Conservation (phyloP, 2,888 invertebrate species). For the Macropis europaea region DNA sequence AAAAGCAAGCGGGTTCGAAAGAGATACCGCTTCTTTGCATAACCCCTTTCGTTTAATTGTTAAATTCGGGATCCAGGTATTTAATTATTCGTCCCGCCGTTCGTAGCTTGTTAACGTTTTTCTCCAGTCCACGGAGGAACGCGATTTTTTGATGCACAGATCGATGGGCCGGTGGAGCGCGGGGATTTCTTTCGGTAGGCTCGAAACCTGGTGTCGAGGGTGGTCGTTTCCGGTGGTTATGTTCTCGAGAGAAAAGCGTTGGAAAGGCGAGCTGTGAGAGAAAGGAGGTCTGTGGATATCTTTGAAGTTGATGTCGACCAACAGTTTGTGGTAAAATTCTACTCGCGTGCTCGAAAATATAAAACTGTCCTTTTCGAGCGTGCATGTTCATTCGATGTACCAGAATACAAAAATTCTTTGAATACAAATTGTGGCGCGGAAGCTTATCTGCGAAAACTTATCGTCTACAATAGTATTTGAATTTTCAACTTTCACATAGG, state of each 20-base stretch:
- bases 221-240: conserved; percentile 50
- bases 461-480: no score
- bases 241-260: conserved; percentile 52
- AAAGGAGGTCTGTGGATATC: conserved; percentile 38
- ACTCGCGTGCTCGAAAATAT: conserved; percentile 60
- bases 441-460: no score
- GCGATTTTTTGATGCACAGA: background rate
- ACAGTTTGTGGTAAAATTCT: conserved; percentile 68
- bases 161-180: conserved; percentile 8
- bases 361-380: background rate
- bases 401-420: no score
- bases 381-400: no score
- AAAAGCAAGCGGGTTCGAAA: conserved; percentile 5
- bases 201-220: conserved; percentile 13
- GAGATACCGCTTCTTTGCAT: conserved; percentile 32
- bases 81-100: conserved; percentile 33
- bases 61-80: conserved; percentile 37
- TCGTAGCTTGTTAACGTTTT: conserved; percentile 20
- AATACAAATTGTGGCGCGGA: no score
- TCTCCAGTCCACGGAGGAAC: background rate
- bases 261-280: conserved; percentile 9
- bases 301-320: conserved; percentile 66
- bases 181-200: conserved; percentile 15
- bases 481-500: no score
- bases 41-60: conserved; percentile 47